Evolutionary conservation across 2,113 vertebrate species (phyloP).

Genomic region (Oncorhynchus clarkii): DNA sequence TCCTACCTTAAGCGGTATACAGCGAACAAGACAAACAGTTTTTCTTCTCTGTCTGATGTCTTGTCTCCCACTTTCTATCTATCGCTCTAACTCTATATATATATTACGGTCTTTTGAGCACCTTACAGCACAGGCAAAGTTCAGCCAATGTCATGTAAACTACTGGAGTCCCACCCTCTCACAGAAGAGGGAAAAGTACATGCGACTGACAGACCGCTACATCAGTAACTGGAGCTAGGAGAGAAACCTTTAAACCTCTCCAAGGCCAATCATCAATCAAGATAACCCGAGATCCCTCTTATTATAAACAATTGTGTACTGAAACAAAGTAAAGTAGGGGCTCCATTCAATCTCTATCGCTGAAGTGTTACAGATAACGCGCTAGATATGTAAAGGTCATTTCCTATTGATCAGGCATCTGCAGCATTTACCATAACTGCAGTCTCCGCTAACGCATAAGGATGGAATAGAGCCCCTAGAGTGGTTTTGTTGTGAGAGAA

Average conservation of each 20-base stretch:
- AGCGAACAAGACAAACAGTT: not conserved
- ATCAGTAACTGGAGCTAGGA: too few species aligned
- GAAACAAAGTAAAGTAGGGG: too few species aligned
- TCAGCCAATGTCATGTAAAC: slow-evolving; percentile 9
- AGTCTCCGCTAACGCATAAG: too few species aligned
- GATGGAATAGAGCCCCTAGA: too few species aligned
- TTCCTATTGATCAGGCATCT: too few species aligned
- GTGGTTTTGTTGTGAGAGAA: too few species aligned
- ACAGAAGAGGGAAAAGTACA: slow-evolving; percentile 1
- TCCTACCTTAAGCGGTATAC: not conserved
- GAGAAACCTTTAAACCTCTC: not conserved
- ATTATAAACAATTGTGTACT: too few species aligned
- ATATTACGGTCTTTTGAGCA: not conserved
- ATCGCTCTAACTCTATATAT: not conserved
- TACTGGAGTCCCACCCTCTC: slow-evolving; percentile 4
- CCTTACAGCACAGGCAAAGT: slow-evolving; percentile 13
- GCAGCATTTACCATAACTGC: too few species aligned
- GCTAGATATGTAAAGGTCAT: too few species aligned
- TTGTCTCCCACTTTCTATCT: not conserved
- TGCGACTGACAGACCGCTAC: not conserved
- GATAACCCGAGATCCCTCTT: not conserved
- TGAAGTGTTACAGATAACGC: too few species aligned
- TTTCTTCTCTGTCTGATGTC: not conserved
- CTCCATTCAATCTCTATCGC: too few species aligned
- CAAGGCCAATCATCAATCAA: not conserved